Percentiles rank a stretch among this genome's conserved stretches.
phyloP scores from a whole-genome alignment of 2,888 invertebrate genomes.

The Scaptomyza reducta region DNA sequence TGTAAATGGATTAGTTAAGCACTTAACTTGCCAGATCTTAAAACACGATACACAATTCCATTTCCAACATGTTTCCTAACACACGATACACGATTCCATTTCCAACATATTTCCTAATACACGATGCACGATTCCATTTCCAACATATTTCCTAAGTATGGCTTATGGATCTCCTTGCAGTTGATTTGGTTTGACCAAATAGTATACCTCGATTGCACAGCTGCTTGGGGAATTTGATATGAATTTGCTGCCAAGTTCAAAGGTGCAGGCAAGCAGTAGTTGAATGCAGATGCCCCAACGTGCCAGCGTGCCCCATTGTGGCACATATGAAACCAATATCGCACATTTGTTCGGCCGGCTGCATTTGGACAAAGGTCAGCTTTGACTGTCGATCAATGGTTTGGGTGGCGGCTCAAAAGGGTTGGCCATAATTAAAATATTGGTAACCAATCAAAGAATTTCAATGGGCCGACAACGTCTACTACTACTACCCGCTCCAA shows the following conservation, averaged over 20 bases:
- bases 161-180: too few relatives aligned
- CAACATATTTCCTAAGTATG: too few relatives aligned
- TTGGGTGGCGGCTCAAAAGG: constrained; percentile 17
- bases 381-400: constrained; percentile 25
- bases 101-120: too few relatives aligned
- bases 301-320: neutral
- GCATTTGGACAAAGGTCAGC: constrained; percentile 57
- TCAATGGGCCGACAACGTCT: constrained; percentile 47
- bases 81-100: too few relatives aligned
- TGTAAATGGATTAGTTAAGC: constrained; percentile 10
- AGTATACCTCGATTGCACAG: too few relatives aligned
- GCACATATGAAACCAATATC: constrained; percentile 55
- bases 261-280: constrained; percentile 5
- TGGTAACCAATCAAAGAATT: constrained; percentile 77
- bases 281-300: neutral
- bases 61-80: too few relatives aligned
- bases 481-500: too few relatives aligned
- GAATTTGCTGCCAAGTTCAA: constrained; percentile 18
- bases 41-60: too few relatives aligned
- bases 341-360: constrained; percentile 26
- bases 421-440: constrained; percentile 78
- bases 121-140: too few relatives aligned
- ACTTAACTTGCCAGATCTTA: neutral
- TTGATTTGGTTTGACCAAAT: too few relatives aligned
- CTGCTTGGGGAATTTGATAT: too few relatives aligned